Evolutionary conservation across 2,113 vertebrate genomes (phyloP), one percentile per base, ranked within the genome.

Genomic region (Tachysurus fulvidraco): DNA sequence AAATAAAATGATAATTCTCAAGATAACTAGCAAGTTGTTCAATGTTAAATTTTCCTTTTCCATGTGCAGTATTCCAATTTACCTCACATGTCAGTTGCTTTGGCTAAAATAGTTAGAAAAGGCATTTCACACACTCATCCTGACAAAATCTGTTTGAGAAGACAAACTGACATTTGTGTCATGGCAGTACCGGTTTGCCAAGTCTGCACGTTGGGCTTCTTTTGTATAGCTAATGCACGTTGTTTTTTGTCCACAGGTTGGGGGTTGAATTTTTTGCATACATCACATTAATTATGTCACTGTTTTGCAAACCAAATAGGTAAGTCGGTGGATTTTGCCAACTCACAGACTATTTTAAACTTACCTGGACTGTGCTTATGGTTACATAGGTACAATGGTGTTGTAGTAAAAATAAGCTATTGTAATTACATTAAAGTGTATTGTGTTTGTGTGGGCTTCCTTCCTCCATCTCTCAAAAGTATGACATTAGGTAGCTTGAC

Each of bases 201-300:
- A 81, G 78, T 81, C 30, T 81, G 21, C 2, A 81, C 21, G 19
- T 81, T 81, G 78, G 55, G 11, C 55, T 36, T 80, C 54, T 80
- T 80, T 80, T 80, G 54, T 57, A 8, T 81, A 41, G 52, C 52
- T 55, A 79, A 30, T 21, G 11, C 69, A 73, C 0, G 67, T 19
- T 36, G 16, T 41, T 69, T 30, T 30, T 36, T 17, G 28, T 7
- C 19, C 30, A 41, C 19, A 25, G 30, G 55, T 60, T 81, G 55
- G 30, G 78, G 78, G 55, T 81, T 81, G 78, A 30, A 81, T 44
- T 5, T 81, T 81, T 81, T 81, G 78, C 55, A 80, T 78, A 17
- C 50, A 54, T 28, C 28, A 17, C 13, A 9, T 41, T 80, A 80
- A 81, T 60, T 81, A 59, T 60, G 13, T 41, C 21, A 81, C 23